phyloP scores from a whole-genome alignment of 1,140 invertebrate species.

The Papilio dardanus region DNA sequence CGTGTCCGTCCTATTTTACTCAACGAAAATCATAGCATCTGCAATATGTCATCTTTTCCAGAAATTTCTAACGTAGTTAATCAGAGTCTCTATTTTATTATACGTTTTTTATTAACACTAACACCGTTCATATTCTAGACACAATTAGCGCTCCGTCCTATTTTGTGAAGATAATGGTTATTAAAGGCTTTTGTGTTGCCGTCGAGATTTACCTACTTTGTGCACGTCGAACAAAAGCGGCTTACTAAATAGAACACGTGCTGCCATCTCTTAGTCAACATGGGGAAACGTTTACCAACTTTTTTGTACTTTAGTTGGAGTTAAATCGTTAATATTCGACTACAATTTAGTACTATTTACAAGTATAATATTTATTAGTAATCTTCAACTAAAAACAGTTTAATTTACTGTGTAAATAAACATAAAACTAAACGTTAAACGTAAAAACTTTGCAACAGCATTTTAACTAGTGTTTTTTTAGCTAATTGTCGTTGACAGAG shows the following conservation, averaged over 20 bases:
- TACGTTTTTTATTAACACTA: constrained; percentile 1
- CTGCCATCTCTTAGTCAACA: background rate
- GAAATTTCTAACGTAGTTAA: background rate
- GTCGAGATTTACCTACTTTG: constrained; percentile 22
- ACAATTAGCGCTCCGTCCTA: constrained; percentile 1
- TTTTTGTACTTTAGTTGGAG: too few species aligned
- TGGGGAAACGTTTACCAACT: background rate
- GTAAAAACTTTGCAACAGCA: background rate
- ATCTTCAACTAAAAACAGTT: too few species aligned
- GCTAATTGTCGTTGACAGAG: constrained; percentile 24
- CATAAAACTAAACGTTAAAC: background rate
- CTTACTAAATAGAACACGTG: constrained; percentile 3
- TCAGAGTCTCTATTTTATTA: background rate
- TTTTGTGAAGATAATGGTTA: constrained; percentile 19
- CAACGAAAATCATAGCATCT: too few species aligned
- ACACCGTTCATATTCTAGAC: constrained; percentile 8
- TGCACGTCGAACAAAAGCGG: background rate
- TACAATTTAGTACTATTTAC: too few species aligned
- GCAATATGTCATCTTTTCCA: background rate
- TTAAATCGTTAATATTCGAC: too few species aligned
- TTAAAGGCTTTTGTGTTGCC: constrained; percentile 19
- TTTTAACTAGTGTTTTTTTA: background rate
- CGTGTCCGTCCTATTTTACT: too few species aligned
- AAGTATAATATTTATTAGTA: too few species aligned
- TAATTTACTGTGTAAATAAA: background rate